Evolutionary conservation across 2,888 invertebrate genomes (phyloP).

Genomic region (Baccha elongata): DNA sequence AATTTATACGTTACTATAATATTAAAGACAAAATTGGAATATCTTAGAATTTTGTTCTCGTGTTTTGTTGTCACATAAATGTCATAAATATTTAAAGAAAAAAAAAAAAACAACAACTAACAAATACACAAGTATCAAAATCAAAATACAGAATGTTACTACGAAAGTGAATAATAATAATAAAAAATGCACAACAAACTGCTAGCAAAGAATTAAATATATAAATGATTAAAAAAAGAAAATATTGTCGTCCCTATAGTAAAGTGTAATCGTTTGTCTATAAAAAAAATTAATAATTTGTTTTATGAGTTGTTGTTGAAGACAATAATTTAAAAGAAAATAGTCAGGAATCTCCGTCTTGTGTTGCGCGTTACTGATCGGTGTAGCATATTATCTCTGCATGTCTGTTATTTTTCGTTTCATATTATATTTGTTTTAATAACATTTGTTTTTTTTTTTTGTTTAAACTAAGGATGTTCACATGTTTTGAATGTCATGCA

Average conservation of each 20-base stretch:
- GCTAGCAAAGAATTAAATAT: slow-evolving; percentile 41
- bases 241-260: slow-evolving; percentile 35
- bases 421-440: slow-evolving; percentile 43
- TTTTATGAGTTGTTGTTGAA: slow-evolving; percentile 42
- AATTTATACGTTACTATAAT: slow-evolving; percentile 59
- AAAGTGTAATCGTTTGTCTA: slow-evolving; percentile 40
- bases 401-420: slow-evolving; percentile 49
- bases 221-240: slow-evolving; percentile 18
- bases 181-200: slow-evolving; percentile 55
- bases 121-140: slow-evolving; percentile 52
- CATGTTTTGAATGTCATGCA: slow-evolving; percentile 99
- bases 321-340: slow-evolving; percentile 37
- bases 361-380: slow-evolving; percentile 50
- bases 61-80: slow-evolving; percentile 46
- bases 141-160: slow-evolving; percentile 36
- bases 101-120: too few species aligned
- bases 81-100: slow-evolving; percentile 60
- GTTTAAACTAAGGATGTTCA: slow-evolving; percentile 83
- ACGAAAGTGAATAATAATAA: slow-evolving; percentile 33
- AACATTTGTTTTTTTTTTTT: slow-evolving; percentile 42
- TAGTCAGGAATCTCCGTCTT: slow-evolving; percentile 52
- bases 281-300: slow-evolving; percentile 42
- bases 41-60: slow-evolving; percentile 30
- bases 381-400: slow-evolving; percentile 48
- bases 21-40: slow-evolving; percentile 64